A percentile compares a stretch with the other conserved stretches of the same genome.
These are phyloP conservation scores for Merodon equestris DNA, from an alignment of 2,888 invertebrate species.

Conservation along the genomic window DNA sequence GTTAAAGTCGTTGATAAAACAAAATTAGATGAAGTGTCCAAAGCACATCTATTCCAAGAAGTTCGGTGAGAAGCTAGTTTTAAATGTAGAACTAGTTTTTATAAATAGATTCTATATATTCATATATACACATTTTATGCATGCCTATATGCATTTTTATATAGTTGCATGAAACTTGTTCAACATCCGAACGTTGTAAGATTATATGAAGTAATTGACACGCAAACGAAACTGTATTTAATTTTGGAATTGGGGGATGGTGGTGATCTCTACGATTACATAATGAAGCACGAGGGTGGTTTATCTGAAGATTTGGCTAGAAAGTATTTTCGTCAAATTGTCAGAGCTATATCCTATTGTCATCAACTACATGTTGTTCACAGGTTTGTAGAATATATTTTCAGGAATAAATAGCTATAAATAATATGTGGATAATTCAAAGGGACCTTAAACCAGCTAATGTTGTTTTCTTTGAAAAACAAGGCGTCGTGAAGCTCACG, in stretches of 20 bases:
- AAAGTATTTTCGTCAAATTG: conserved; percentile 97
- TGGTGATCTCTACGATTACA: conserved; percentile 98
- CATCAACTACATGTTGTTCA: conserved; percentile 89
- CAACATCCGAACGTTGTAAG: conserved; percentile 99
- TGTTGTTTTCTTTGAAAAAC: conserved; percentile 98
- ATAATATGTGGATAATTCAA: too few species aligned
- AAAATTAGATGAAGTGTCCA: conserved; percentile 96
- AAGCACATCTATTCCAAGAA: conserved; percentile 97
- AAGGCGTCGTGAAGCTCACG: conserved; percentile 97
- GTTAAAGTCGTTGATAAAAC: conserved; percentile 99
- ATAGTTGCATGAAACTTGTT: conserved; percentile 97
- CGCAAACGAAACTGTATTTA: conserved; percentile 97
- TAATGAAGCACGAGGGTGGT: conserved; percentile 96
- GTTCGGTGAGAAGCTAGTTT: conserved; percentile 80
- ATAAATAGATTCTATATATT: conserved; percentile 43
- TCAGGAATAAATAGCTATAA: too few species aligned
- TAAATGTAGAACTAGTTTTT: conserved; percentile 21
- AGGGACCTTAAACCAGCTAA: conserved; percentile 99
- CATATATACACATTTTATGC: conserved; percentile 14
- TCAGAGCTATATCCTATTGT: conserved; percentile 98
- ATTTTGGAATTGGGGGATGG: conserved; percentile 99
- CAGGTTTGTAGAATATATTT: conserved; percentile 71
- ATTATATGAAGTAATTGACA: conserved; percentile 99
- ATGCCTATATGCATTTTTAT: conserved; percentile 42
- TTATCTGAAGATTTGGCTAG: conserved; percentile 90